Percentiles rank a stretch among this genome's conserved stretches.
These are phyloP conservation scores for Myoxocephalus aenaeus DNA, from an alignment of 2,797 vertebrate genomes.

Conservation along the genomic window DNA sequence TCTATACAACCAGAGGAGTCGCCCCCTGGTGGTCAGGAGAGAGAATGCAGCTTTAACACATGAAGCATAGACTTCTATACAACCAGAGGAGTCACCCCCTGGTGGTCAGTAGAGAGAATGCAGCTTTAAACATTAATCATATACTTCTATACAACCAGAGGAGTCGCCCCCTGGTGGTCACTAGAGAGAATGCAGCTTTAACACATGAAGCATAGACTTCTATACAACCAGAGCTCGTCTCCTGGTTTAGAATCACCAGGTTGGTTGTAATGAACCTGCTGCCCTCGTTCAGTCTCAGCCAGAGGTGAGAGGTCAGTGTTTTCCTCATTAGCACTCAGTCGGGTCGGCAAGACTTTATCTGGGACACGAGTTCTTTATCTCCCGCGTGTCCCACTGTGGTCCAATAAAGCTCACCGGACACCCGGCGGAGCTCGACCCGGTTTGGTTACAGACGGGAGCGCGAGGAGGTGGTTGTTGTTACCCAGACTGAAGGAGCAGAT, in stretches of 20 bases:
- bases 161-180: too few relatives aligned
- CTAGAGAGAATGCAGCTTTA: neutral
- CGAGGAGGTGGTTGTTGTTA: conserved; percentile 30
- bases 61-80: too few relatives aligned
- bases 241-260: neutral
- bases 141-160: too few relatives aligned
- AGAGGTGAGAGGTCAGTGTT: conserved; percentile 13
- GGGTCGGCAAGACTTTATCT: neutral
- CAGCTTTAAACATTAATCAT: neutral
- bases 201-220: neutral
- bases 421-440: neutral
- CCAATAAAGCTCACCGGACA: conserved; percentile 4
- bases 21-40: neutral
- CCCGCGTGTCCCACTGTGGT: neutral
- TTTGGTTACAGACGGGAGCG: neutral
- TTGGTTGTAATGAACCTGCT: neutral
- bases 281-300: neutral
- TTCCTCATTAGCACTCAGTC: conserved; percentile 18
- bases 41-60: neutral
- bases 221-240: neutral
- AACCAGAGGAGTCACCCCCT: too few relatives aligned
- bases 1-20: too few relatives aligned
- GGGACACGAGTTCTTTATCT: conserved; percentile 17
- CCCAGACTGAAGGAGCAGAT: conserved; percentile 82
- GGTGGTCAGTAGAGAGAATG: neutral